Evolutionary conservation across 2,888 invertebrate species (phyloP), one percentile per base, ranked within the genome.

Genomic region (Acrobasis repandana): DNA sequence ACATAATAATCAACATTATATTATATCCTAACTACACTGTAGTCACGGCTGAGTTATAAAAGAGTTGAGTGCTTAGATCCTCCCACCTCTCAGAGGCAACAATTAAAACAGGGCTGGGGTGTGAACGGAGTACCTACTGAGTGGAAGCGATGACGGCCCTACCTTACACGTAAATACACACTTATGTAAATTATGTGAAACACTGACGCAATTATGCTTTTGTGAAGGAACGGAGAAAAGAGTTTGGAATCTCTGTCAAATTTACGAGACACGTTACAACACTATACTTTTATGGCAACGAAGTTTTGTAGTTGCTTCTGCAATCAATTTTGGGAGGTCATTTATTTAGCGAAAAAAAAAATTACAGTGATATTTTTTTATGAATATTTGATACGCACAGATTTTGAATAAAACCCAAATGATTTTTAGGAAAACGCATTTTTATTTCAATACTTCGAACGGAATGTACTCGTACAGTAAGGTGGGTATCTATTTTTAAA

Each of bases 1-100:
- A 52, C 34, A 47, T 52, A 52, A 52, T 51, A 71, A 69, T 73
- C 66, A 69, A 68, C 67, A 66, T n/a, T n/a, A n/a, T 67, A 66
- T 66, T 68, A 69, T 66, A 68, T 68, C 68, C 66, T 67, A 66
- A 71, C 72, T 73, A 73, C 71, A 70, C 71, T 65, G 66, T 71
- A 69, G 72, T 74, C 72, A 75, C 73, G 77, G 79, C 80, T 76
- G 76, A 84, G 78, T 80, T 78, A 82, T 81, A 85, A 86, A 83
- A 86, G 85, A 83, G 80, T 82, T 80, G 79, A 82, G 80, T 79
- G 82, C 77, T 78, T 71, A 80, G 89, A 83, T 83, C 88, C 90
- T 84, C 90, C 90, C 87, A 90, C 87, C 89, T 84, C 88, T 88
- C 83, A 87, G 77, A 69, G 74, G 83, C 84, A 82, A 90, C 90